Base-by-base conservation (phyloP, 2,888 invertebrate species). In the Nysson spinosus region DNA sequence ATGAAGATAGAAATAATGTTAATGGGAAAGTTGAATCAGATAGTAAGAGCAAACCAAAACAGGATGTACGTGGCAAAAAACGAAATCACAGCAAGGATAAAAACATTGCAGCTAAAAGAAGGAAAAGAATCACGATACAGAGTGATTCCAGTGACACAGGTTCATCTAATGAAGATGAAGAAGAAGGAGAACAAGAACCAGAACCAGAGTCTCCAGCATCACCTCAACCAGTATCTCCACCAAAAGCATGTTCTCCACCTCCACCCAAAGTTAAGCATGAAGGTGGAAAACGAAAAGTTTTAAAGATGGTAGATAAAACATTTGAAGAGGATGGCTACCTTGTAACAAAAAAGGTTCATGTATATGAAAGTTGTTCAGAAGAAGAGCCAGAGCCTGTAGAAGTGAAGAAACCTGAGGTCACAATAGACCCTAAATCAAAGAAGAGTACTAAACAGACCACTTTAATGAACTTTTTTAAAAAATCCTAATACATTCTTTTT, bases 321-420 rank as follows among this genome's bases (percentile, higher is more conserved):
- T 83, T 77, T 35, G 86, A 87, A 58, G 87, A 87, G 24, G 86
- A 87, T 51, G 88, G 88, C n/a, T 88, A 69, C 57, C 52, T 85
- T 28, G 81, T 85, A 9, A 87, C 87, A 3, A 85, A 83, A 51
- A 87, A 87, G 55, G 83, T 82, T 9, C 81, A 83, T 24, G 81
- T 85, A 20, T 83, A 82, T 55, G 84, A 83, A 57, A 85, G 83
- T 56, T 81, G 80, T 55, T 80, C 83, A 0, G 85, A 85, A 28
- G 80, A 83, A 6, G 85, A 86, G 44, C 22, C 62, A 7, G 72
- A 74, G 37, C 47, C 51, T 16, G 9, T 7, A 2, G 55, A 62
- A 26, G 0, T 11, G 11, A 66, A 74, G 19, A 64, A 61, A 20
- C 14, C 61, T 14, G 60, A 65, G 39, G 6, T 44, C 22, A 58